Evolutionary conservation across 2,113 vertebrate species (phyloP), one percentile per base, ranked within the genome.

Genomic region (Hippocampus guttulatus): DNA sequence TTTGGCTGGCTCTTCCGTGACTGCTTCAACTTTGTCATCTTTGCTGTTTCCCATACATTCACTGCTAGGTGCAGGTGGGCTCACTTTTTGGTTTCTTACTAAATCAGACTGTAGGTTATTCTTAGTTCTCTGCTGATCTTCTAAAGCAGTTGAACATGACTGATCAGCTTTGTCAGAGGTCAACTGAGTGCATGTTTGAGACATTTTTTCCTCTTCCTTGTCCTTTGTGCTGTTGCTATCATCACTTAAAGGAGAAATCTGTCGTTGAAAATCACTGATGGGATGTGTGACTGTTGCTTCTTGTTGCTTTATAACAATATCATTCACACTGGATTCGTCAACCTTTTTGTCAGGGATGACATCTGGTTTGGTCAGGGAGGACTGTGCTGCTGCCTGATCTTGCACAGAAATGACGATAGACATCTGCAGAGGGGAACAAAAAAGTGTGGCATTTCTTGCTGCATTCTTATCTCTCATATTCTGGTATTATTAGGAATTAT

Each of bases 1-100:
- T 60, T 86, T 90, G 68, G 74, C 71, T 0, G 78, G 80, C 15
- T 71, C 23, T 3, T 20, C 72, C 3, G 4, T 54, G 8, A 40
- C 51, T 15, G 54, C 38, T 45, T 79, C 80, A 33, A 68, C 63
- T 51, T 25, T 25, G n/a, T 47, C 41, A 64, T 72, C 64, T 49
- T 75, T 73, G 47, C 61, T 45, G 51, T 82, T 68, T 60, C 18
- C 45, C 27, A 23, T 3, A 1, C 9, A 45, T 5, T 76, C 58
- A 41, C 38, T 10, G 41, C 40, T 60, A 21, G 47, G 4, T 8
- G 60, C 33, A 60, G 74, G 55, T 43, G 33, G 38, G 47, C 16
- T 54, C 18, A 55, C 23, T 33, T 79, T 69, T 61, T 66, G 45
- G 33, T 74, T 76, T 68, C 21, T 73, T 76, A 68, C 16, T 7